Evolutionary conservation across 2,888 invertebrate genomes (phyloP), one percentile per base, ranked within the genome.

Genomic region (Pristionchus exspectatus): DNA sequence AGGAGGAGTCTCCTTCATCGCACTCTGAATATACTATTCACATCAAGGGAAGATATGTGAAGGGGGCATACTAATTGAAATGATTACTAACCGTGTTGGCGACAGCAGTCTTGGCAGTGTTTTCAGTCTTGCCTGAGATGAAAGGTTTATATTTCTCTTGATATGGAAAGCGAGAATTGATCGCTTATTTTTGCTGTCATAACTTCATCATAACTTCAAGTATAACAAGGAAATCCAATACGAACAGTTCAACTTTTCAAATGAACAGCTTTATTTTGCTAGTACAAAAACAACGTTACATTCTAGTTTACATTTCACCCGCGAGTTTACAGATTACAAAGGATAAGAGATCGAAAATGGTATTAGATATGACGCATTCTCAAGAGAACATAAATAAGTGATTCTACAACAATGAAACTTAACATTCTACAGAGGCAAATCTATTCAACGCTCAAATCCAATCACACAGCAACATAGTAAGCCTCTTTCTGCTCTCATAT

Each of bases 1-100:
- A 12, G 87, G 87, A 54, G 87, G 87, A 74, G 87, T 87, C 87
- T 87, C 87, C 87, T 87, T 87, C 87, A 87, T 56, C 33, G 87
- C 87, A 74, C 87, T 87, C 87, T 87, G 54, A 66, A 74, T 3
- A 12, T 38, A 74, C 2, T 38, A 38, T 38, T 16, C 38, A 38
- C 2, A 30, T 30, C 24, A 24, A 63, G 27, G 27, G 27, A n/a
- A 66, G 4, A 27, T n/a, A 66, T 66, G 14, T 7, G 66, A n/a
- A 66, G n/a, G 3, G 27, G 27, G 2, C 14, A 59, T 7, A 21
- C 21, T 59, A 5, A 38, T 38, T 38, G 38, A 38, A 38, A n/a
- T 5, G 27, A 38, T 5, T 14, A 84, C 84, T 56, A 30, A 86
- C 86, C 14, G 38, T 66, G 69, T 69, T 86, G 10, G 44, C 86